phyloP scores from a whole-genome alignment of 2,797 vertebrate species.

The Calcarius lapponicus region DNA sequence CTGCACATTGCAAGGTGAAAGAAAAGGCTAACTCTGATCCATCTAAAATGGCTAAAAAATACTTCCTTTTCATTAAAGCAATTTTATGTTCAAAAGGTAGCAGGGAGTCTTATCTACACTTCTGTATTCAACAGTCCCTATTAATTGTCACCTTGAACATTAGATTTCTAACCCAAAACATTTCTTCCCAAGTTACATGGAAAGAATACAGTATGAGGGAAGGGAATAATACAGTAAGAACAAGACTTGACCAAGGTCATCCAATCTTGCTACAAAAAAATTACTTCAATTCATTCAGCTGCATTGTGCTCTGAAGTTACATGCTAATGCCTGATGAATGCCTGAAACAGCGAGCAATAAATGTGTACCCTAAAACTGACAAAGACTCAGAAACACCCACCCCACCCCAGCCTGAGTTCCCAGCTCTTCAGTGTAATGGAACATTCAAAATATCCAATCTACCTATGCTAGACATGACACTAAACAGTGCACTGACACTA shows the following conservation, averaged over 20 bases:
- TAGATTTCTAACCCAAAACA: conserved; percentile 45
- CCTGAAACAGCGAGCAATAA: background rate
- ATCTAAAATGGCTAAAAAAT: conserved; percentile 21
- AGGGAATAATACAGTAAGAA: conserved; percentile 62
- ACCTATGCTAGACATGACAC: background rate
- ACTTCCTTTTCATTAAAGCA: conserved; percentile 13
- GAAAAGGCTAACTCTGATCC: background rate
- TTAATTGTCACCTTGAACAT: conserved; percentile 31
- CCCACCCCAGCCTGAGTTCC: background rate
- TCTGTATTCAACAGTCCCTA: background rate
- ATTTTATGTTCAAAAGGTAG: background rate
- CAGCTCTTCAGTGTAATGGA: background rate
- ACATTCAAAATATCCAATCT: background rate
- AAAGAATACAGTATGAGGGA: conserved; percentile 9
- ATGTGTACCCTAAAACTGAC: background rate
- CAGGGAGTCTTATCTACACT: background rate
- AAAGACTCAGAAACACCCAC: background rate
- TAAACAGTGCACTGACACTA: background rate
- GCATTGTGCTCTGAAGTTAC: background rate
- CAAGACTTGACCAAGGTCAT: conserved; percentile 39
- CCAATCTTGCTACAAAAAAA: background rate
- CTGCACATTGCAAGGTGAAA: background rate
- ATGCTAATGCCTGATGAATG: background rate
- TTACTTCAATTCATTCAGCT: conserved; percentile 7
- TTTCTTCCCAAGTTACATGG: background rate